phyloP scores from a whole-genome alignment of 2,797 vertebrate genomes.

The Phyllotis vaccarum region DNA sequence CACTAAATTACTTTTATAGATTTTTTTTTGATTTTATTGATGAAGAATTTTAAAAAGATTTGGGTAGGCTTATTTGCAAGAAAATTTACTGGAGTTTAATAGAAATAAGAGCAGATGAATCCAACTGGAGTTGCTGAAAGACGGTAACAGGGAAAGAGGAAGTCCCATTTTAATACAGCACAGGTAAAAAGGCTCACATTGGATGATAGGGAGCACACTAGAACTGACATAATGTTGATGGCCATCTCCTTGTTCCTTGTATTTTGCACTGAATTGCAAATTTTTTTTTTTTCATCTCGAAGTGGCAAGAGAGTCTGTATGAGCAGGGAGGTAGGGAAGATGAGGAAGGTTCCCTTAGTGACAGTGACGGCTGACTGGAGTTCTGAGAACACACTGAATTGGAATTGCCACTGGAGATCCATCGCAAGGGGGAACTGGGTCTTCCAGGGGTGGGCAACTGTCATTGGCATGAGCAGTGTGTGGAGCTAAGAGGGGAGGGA shows the following conservation, averaged over 20 bases:
- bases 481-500: no score
- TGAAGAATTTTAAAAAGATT: neutral
- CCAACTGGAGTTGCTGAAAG: neutral
- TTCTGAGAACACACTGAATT: no score
- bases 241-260: neutral
- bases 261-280: neutral
- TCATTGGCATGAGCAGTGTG: no score
- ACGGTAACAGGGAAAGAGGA: neutral
- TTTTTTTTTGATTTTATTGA: neutral
- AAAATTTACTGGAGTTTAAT: neutral
- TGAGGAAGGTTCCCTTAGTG: no score
- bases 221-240: neutral
- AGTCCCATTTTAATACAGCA: neutral
- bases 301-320: no score
- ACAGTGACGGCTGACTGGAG: no score
- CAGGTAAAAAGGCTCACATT: neutral
- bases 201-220: no score
- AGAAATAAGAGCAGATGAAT: neutral
- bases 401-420: no score
- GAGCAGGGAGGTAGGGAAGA: no score
- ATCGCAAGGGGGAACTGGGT: no score
- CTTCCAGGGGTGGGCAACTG: no score
- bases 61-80: neutral
- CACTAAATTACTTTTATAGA: neutral
- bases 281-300: fast-evolving